Base-by-base conservation (phyloP, 2,797 vertebrate species). In the Pangasius djambal region DNA sequence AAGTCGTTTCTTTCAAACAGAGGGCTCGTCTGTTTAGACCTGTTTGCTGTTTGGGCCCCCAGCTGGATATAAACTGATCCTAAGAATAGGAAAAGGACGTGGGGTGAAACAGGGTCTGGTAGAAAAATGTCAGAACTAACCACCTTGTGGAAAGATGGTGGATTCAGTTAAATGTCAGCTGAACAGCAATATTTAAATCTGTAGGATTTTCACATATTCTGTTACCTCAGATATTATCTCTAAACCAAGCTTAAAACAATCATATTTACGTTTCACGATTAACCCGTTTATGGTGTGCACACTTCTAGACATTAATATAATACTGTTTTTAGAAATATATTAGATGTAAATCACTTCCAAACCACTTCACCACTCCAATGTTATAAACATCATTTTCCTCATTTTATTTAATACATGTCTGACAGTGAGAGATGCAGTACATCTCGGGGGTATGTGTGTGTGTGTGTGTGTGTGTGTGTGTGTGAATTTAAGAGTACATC, bases 71-170 rank as follows among this genome's bases (percentile, higher is more conserved):
- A 50, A 61, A 63, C 65, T 20, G n/a, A 20, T 37, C 9, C 79
- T 83, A 90, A 84, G 65, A 89, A 89, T 90, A 90, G 57, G 48
- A 40, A 67, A 78, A 69, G 83, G 86, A 90, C 84, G 59, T 25
- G 57, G 77, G 77, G 7, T 16, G 55, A 61, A 59, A 37, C 20
- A 25, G 16, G 8, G 77, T n/a, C 16, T 37, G 55, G 78, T 12
- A 20, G 20, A 81, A 55, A 79, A 15, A 6, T 12, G 1, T 28
- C 50, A 52, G 28, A n/a, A 78, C 50, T 31, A 18, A 31, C 7
- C 28, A 34, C 16, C 78, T 59, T 37, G 31, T 81, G 78, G 18
- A 20, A 81, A 20, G 52, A 34, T 5, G n/a, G 40, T 48, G 74
- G 25, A 44, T 2, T 57, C 2, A 3, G 28, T 6, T 7, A 0